Base-by-base conservation (phyloP, 2,797 vertebrate genomes). In the Enteromius thamalakanensis region DNA sequence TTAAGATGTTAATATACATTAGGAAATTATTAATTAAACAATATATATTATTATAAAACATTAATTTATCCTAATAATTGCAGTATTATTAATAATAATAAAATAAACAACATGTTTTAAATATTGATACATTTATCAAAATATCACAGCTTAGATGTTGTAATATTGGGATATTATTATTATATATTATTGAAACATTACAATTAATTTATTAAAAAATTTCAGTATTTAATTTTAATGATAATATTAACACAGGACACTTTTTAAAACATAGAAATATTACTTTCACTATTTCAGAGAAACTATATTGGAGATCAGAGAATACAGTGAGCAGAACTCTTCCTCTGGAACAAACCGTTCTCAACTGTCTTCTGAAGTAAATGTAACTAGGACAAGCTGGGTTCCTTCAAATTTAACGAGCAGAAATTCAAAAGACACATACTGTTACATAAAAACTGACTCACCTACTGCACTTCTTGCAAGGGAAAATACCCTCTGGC, bases 401-500 rank as follows among this genome's bases (percentile, higher is more conserved):
- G 19, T 23, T 75, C 11, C 32, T 58, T 37, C 32, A 37, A 5
- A 37, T 9, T 75, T 5, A 58, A 37, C 40, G 32, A 23, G 21
- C 3, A 75, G 12, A 58, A 37, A 40, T 26, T 40, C n/a, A 40
- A 17, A 58, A n/a, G 26, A 32, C 53, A 37, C 32, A 60, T 62
- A 3, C 21, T 32, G 14, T 15, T 62, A 55, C 23, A 55, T 23
- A 40, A 26, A 49, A 49, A 29, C 6, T 32, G 19, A 90, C 96
- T 93, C 85, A 99, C 98, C 97, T 97, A 93, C 96, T 97, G 80
- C 98, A 99, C 90, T 99, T 99, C 94, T 99, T 99, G 94, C 98
- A 99, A 32, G 98, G 98, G 92, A 99, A 99, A 23, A 96, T 95
- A 71, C 95, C 97, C 87, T 99, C 98, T 78, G 94, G 96, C 60